phyloP scores from a whole-genome alignment of 2,113 vertebrate species.

The Protobothrops flavoviridis region DNA sequence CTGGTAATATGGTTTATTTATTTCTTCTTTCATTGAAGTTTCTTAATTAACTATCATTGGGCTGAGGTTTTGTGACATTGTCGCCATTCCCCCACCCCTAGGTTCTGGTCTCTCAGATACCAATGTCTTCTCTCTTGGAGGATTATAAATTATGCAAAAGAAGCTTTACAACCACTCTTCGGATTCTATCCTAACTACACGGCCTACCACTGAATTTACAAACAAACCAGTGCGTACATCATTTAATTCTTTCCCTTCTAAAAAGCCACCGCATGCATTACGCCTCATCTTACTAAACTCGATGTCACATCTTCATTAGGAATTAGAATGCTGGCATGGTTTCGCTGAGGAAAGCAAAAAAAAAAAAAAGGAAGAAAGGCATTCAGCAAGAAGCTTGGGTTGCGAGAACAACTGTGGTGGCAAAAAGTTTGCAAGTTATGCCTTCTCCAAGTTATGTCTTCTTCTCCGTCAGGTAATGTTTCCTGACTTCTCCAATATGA shows the following conservation, averaged over 20 bases:
- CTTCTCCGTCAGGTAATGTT: too few species aligned
- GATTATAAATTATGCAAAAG: background rate
- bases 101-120: background rate
- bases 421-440: background rate
- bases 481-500: background rate
- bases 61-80: background rate
- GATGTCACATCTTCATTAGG: background rate
- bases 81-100: background rate
- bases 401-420: too few species aligned
- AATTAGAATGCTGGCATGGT: background rate
- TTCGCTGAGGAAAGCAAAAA: background rate
- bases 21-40: background rate
- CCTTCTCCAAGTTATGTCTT: background rate
- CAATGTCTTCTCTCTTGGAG: background rate
- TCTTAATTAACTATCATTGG: constrained; percentile 8
- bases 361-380: background rate
- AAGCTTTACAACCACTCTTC: background rate
- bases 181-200: background rate
- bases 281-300: background rate
- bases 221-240: background rate
- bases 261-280: background rate
- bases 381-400: background rate
- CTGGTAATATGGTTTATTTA: background rate
- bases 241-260: background rate
- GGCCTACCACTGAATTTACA: background rate